phyloP scores from a whole-genome alignment of 2,888 invertebrate species.

The Caenorhabditis macrosperma region DNA sequence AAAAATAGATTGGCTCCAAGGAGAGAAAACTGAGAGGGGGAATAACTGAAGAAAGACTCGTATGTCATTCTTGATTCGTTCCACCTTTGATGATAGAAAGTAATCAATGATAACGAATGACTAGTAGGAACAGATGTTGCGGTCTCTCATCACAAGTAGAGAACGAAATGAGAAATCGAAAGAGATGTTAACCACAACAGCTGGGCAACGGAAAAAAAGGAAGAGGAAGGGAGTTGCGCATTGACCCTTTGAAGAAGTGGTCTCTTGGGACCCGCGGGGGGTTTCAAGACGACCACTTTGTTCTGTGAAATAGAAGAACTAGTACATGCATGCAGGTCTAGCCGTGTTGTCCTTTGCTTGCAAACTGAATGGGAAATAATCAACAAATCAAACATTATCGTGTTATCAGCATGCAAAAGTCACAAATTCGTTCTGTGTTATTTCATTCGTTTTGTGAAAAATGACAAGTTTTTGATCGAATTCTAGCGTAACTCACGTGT shows the following conservation, averaged over 20 bases:
- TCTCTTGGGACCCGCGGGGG: conserved; percentile 1
- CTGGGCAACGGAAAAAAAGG: conserved; percentile 28
- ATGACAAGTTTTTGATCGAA: not conserved
- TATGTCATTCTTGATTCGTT: no score
- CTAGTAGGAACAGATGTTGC: not conserved
- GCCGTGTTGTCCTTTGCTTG: no score
- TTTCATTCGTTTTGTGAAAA: no score
- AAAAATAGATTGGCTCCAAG: not conserved
- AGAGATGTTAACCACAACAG: conserved; percentile 33
- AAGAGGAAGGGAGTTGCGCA: conserved; percentile 43
- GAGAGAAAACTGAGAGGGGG: not conserved
- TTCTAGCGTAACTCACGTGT: not conserved
- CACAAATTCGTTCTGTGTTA: not conserved
- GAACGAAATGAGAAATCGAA: not conserved
- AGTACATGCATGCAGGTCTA: not conserved
- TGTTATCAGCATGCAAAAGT: not conserved
- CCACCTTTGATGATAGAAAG: no score
- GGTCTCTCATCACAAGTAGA: conserved; percentile 1
- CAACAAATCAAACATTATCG: no score
- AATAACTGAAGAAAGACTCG: no score
- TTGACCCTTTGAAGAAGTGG: conserved; percentile 34
- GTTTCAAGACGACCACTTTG: not conserved
- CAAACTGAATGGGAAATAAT: no score
- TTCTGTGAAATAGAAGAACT: not conserved
- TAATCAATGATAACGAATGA: not conserved